A percentile compares a stretch with the other conserved stretches of the same genome.
Conservation (phyloP, 2,113 vertebrate genomes). For the Ammodytes dubius region DNA sequence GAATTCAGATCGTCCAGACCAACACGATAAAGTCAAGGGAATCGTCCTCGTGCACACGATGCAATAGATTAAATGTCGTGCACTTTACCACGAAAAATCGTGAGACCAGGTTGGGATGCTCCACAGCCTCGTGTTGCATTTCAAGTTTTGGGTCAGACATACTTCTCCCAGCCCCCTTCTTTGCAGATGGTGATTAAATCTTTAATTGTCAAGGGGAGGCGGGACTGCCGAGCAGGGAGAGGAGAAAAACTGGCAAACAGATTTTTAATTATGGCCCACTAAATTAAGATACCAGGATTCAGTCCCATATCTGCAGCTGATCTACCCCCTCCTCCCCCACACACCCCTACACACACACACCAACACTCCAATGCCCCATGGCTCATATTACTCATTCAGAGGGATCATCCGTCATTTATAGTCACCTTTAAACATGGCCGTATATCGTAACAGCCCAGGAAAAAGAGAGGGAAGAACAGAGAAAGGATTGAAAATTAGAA, state of each 20-base stretch:
- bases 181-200: conserved; percentile 85
- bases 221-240: conserved; percentile 64
- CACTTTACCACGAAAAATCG: too few species aligned
- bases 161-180: conserved; percentile 58
- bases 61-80: too few species aligned
- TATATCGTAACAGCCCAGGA: conserved; percentile 56
- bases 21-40: too few species aligned
- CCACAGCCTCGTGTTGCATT: conserved; percentile 57
- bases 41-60: too few species aligned
- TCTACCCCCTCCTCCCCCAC: conserved; percentile 60
- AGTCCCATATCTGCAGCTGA: conserved; percentile 70
- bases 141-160: conserved; percentile 74
- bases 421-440: conserved; percentile 59
- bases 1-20: too few species aligned
- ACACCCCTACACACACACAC: conserved; percentile 24
- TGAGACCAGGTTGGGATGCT: conserved; percentile 16
- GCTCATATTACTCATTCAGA: conserved; percentile 81
- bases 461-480: conserved; percentile 20
- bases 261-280: conserved; percentile 85
- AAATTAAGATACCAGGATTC: conserved; percentile 81
- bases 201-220: conserved; percentile 80
- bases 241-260: conserved; percentile 77
- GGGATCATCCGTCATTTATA: conserved; percentile 78
- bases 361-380: conserved; percentile 50
- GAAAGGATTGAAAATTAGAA: conserved; percentile 34